phyloP scores from a whole-genome alignment of 2,797 vertebrate species.

The Rhincodon typus region DNA sequence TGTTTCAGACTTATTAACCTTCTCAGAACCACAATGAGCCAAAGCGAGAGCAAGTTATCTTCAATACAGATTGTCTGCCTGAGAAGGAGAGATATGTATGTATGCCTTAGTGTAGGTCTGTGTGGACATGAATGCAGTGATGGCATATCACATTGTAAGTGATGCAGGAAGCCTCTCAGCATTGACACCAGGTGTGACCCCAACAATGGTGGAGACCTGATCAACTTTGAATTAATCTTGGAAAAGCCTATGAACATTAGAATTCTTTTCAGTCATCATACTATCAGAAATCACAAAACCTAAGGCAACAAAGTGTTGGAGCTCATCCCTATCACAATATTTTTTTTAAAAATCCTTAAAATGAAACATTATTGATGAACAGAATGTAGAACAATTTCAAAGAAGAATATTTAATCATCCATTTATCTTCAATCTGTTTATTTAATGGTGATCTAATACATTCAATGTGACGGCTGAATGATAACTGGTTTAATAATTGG shows the following conservation, averaged over 20 bases:
- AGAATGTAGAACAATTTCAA: neutral
- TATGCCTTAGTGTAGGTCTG: neutral
- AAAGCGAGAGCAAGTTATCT: too few relatives aligned
- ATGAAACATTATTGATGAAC: neutral
- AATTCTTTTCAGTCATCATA: neutral
- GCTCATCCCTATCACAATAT: neutral
- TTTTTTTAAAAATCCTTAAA: neutral
- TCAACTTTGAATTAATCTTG: neutral
- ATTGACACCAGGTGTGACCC: neutral
- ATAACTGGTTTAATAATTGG: neutral
- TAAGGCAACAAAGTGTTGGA: neutral
- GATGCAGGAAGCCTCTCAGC: too few relatives aligned
- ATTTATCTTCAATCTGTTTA: neutral
- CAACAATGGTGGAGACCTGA: neutral
- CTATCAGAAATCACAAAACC: neutral
- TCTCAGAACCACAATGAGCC: too few relatives aligned
- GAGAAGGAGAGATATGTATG: neutral
- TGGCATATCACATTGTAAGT: neutral
- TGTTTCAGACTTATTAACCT: too few relatives aligned
- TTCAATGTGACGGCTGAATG: too few relatives aligned
- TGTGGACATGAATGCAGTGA: neutral
- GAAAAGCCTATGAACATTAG: neutral
- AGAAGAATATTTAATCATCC: neutral
- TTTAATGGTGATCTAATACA: neutral
- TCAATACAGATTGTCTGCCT: too few relatives aligned